Conservation (phyloP, 2,113 vertebrate species). For the Phyllostomus hastatus region DNA sequence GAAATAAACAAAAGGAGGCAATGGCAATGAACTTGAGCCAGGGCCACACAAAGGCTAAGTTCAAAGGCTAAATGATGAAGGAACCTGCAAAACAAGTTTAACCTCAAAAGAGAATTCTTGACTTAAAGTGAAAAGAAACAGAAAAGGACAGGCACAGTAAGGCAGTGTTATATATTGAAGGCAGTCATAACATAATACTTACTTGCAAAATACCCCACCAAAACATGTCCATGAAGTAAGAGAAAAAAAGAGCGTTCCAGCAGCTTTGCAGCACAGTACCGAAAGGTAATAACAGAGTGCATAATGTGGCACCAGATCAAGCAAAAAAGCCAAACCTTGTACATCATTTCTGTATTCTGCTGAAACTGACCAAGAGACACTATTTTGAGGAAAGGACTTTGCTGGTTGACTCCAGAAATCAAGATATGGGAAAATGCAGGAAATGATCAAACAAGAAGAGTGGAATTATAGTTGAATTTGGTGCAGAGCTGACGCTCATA, state of each 20-base stretch:
- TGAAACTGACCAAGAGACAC: neutral
- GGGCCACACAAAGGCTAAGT: neutral
- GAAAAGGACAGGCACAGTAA: neutral
- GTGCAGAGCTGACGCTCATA: neutral
- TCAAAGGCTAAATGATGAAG: neutral
- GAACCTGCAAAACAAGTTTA: neutral
- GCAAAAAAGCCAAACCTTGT: neutral
- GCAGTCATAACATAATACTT: neutral
- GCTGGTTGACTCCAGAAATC: neutral
- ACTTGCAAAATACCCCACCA: neutral
- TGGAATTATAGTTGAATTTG: neutral
- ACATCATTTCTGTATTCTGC: neutral
- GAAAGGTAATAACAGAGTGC: neutral
- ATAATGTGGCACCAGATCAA: neutral
- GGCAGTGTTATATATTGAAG: neutral
- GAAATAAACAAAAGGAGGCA: conserved; percentile 31
- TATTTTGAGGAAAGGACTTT: conserved; percentile 2
- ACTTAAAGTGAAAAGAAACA: neutral
- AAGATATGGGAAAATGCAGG: neutral
- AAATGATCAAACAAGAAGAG: neutral
- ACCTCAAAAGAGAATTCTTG: neutral
- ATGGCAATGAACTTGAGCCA: neutral
- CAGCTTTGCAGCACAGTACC: neutral
- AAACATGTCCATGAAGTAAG: neutral
- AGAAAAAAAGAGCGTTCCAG: neutral